Base-by-base conservation (phyloP, 1,140 invertebrate species). In the Bombus huntii region DNA sequence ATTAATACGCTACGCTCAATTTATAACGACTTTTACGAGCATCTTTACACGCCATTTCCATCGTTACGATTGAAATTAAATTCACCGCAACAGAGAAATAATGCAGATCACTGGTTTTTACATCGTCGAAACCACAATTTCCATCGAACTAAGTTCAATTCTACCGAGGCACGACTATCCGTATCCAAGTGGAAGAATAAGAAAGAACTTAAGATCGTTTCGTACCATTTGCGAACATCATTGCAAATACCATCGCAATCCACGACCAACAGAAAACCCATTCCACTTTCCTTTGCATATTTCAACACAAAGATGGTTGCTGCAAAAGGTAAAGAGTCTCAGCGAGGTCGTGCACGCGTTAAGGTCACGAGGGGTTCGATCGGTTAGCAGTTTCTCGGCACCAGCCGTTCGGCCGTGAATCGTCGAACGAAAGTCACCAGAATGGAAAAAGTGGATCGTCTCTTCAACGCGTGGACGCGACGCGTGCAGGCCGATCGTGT, bases 391-490 rank as follows among this genome's bases (percentile, higher is more conserved):
- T 83, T 83, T 76, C 72, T 83, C n/a, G 72, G 44, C 22, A 39
- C 73, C 47, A 71, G 28, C 34, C 22, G 44, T 68, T 70, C 18
- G 34, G 31, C 31, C 34, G 82, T 47, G 76, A 44, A 72, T 83
- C 57, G 68, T 25, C 73, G 81, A 89, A 88, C 81, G 90, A 90
- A 90, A 89, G 88, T 87, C 75, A 89, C 12, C 47, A 39, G 83
- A 68, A 87, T 83, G 89, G 81, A 89, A 90, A 91, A 90, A 91
- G 89, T 91, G 87, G 85, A 88, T 88, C 83, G 88, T 86, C 72
- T 47, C 72, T 31, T 31, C 10, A 34, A 44, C 71, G 72, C 76
- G 31, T 83, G 86, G 68, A 39, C 68, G 25, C 25, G 39, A 37
- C 65, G 72, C 76, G 44, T 78, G 86, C 59, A 47, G 37, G 4